phyloP scores from a whole-genome alignment of 1,140 invertebrate species.

The Spodoptera litura region DNA sequence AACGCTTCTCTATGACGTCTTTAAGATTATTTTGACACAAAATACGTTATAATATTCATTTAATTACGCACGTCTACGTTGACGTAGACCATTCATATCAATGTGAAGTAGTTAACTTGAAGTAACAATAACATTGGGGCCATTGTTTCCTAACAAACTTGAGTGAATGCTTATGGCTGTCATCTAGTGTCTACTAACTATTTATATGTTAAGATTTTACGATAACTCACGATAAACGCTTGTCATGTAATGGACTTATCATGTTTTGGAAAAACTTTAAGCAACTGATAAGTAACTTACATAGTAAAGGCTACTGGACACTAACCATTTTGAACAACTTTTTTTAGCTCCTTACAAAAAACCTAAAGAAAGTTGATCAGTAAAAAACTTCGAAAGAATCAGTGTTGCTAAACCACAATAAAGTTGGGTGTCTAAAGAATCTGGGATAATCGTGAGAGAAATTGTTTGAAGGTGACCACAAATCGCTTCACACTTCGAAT shows the following conservation, averaged over 20 bases:
- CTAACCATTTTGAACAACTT: too few relatives aligned
- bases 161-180: neutral
- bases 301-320: neutral
- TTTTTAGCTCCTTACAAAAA: too few relatives aligned
- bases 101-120: constrained; percentile 34
- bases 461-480: constrained; percentile 5
- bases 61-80: neutral
- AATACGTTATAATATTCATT: neutral
- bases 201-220: constrained; percentile 9
- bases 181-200: neutral
- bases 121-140: constrained; percentile 51
- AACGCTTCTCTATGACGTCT: too few relatives aligned
- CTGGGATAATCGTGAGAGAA: constrained; percentile 40
- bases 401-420: neutral
- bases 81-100: neutral
- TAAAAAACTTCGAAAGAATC: neutral
- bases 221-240: constrained; percentile 23
- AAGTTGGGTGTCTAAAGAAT: neutral
- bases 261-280: neutral
- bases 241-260: constrained; percentile 21
- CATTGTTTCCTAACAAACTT: constrained; percentile 45
- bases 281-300: neutral
- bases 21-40: too few relatives aligned
- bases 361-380: too few relatives aligned
- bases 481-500: neutral